Conservation (phyloP, 2,888 invertebrate genomes). For the Megaustenia siamemsis region DNA sequence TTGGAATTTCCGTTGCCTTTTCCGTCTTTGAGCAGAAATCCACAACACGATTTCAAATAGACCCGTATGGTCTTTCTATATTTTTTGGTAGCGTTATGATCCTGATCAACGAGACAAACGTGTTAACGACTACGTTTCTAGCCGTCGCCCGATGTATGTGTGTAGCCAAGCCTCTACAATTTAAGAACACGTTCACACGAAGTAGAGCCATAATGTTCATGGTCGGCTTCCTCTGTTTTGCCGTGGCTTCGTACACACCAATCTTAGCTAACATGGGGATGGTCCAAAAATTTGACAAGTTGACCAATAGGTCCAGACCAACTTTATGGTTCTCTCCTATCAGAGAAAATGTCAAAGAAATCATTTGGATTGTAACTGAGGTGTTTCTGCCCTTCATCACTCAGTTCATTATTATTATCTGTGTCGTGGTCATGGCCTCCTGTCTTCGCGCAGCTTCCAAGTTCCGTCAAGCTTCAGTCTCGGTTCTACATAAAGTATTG, state of each 20-base stretch:
- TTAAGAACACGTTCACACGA: constrained; percentile 4
- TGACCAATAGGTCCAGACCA: constrained; percentile 15
- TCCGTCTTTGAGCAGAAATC: constrained; percentile 12
- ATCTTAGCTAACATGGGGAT: constrained; percentile 26
- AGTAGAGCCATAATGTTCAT: constrained; percentile 19
- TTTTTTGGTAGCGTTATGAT: constrained; percentile 25
- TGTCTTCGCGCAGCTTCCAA: constrained; percentile 13
- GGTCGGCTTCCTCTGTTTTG: not conserved
- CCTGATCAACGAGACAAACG: constrained; percentile 1
- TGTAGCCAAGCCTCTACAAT: constrained; percentile 18
- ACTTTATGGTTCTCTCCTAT: constrained; percentile 16
- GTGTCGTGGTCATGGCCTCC: constrained; percentile 14
- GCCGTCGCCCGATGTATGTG: constrained; percentile 21
- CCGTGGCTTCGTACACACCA: not conserved
- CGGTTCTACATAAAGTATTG: not conserved
- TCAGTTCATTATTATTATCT: constrained; percentile 26
- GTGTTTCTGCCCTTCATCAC: constrained; percentile 24
- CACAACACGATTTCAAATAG: not conserved
- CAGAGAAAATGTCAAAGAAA: constrained; percentile 21
- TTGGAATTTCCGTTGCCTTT: constrained; percentile 9
- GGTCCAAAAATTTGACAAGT: not conserved
- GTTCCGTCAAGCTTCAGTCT: constrained; percentile 9
- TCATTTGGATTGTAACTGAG: constrained; percentile 15
- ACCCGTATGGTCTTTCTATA: constrained; percentile 9
- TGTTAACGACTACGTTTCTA: constrained; percentile 5